Evolutionary conservation across 2,888 invertebrate genomes (phyloP).

Genomic region (Zygaena filipendulae): DNA sequence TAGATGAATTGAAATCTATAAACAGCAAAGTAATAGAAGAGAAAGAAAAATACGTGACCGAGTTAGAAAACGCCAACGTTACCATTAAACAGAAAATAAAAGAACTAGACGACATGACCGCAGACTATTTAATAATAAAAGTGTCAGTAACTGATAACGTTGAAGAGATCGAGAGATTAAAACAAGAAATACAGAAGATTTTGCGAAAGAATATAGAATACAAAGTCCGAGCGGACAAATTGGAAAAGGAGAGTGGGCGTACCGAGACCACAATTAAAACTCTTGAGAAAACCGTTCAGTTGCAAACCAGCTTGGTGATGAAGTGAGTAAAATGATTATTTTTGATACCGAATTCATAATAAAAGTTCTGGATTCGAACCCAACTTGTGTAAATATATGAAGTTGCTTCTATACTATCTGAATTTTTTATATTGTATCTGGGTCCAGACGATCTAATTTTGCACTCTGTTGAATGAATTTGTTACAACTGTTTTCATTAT

Average conservation of each 20-base stretch:
- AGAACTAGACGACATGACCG: constrained; percentile 40
- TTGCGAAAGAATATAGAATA: constrained; percentile 33
- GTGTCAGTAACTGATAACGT: constrained; percentile 38
- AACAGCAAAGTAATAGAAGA: constrained; percentile 37
- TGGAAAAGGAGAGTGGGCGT: constrained; percentile 30
- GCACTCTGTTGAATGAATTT: too few species aligned
- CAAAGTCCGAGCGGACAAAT: constrained; percentile 41
- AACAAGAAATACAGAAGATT: constrained; percentile 35
- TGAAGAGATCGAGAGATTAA: constrained; percentile 35
- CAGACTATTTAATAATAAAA: constrained; percentile 38
- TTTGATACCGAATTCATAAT: neutral
- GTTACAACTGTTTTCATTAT: too few species aligned
- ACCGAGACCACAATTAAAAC: constrained; percentile 50
- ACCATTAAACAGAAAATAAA: constrained; percentile 35
- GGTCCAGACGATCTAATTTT: too few species aligned
- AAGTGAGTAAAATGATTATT: constrained; percentile 28
- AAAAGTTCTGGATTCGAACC: too few species aligned
- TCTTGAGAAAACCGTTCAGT: constrained; percentile 48
- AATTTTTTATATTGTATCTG: too few species aligned
- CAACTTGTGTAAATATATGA: too few species aligned
- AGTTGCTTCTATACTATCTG: too few species aligned
- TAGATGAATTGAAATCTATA: constrained; percentile 27
- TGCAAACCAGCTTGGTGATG: constrained; percentile 47
- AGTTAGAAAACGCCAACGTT: constrained; percentile 40
- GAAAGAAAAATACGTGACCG: constrained; percentile 30